Conservation (phyloP, 1,140 invertebrate genomes). For the Saxidomus purpurata region DNA sequence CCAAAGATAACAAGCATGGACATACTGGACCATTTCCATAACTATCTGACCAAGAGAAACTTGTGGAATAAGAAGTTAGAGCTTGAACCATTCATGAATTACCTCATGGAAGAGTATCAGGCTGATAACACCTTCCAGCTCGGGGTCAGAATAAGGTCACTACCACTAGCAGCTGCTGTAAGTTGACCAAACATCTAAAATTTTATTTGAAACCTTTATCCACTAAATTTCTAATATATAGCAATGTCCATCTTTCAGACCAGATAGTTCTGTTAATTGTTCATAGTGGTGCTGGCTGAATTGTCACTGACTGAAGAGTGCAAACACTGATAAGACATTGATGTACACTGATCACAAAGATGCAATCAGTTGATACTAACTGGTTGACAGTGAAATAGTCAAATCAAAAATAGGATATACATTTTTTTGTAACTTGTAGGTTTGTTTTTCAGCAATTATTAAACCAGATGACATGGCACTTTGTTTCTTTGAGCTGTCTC, state of each 20-base stretch:
- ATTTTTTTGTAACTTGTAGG: too few species aligned
- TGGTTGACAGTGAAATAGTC: too few species aligned
- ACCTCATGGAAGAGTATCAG: constrained; percentile 75
- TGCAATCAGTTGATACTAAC: too few species aligned
- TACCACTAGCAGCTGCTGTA: constrained; percentile 80
- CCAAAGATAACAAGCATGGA: constrained; percentile 81
- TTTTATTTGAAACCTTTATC: too few species aligned
- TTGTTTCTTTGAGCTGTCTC: too few species aligned
- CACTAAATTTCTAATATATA: not conserved
- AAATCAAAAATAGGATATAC: too few species aligned
- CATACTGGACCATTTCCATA: constrained; percentile 80
- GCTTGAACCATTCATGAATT: constrained; percentile 82
- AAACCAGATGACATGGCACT: too few species aligned
- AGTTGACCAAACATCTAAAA: constrained; percentile 47
- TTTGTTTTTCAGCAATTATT: too few species aligned
- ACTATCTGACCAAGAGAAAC: constrained; percentile 77
- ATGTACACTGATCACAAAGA: too few species aligned
- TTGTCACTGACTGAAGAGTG: too few species aligned
- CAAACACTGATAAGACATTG: too few species aligned
- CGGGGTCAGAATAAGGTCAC: constrained; percentile 83
- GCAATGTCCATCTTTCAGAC: not conserved
- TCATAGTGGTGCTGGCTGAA: too few species aligned
- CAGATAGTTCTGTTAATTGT: not conserved
- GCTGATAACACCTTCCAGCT: constrained; percentile 78
- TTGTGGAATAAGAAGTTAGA: constrained; percentile 79